Base-by-base conservation (phyloP, 2,888 invertebrate species). In the Actias luna region DNA sequence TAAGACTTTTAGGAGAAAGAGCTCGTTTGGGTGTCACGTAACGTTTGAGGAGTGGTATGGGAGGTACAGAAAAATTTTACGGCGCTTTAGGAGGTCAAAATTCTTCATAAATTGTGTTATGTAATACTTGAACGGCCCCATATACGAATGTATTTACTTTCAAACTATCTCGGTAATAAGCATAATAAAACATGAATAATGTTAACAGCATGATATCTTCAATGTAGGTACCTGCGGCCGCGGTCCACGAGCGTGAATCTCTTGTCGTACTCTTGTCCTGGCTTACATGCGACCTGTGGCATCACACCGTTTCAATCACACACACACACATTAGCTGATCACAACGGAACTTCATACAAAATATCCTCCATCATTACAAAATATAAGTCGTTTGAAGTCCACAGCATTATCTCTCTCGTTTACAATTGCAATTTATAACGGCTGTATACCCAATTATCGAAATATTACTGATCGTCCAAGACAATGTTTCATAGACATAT, bases 251-350 rank as follows among this genome's bases (percentile, higher is more conserved):
- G 33, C 92, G 81, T 31, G 84, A 77, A 59, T 92, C 92, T 78
- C 92, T 77, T 59, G 87, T 69, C 33, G 87, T 76, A 59, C 79
- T 78, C 84, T 92, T 91, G 79, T 92, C 92, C 79, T 89, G 89
- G 83, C 81, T 85, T 73, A 89, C 87, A 84, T 89, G 87, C 65
- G 92, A 92, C 89, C 92, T 92, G 92, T 78, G 73, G 80, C 79
- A 85, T 78, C 78, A 80, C 69, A 79, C 67, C 63, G 39, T 35
- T 39, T 16, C 31, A 29, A 52, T 59, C 63, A 59, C 59, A 59
- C 59, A 50, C 58, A 59, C 61, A 55, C 55, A 55, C 55, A 55
- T 55, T 50, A 55, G 29, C 55, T 50, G 55, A 16, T 29, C 27
- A 55, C 29, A 55, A 55, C n/a, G 18, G n/a, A 29, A n/a, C 16